Base-by-base conservation (phyloP, 2,888 invertebrate species). In the Campoletis raptor region DNA sequence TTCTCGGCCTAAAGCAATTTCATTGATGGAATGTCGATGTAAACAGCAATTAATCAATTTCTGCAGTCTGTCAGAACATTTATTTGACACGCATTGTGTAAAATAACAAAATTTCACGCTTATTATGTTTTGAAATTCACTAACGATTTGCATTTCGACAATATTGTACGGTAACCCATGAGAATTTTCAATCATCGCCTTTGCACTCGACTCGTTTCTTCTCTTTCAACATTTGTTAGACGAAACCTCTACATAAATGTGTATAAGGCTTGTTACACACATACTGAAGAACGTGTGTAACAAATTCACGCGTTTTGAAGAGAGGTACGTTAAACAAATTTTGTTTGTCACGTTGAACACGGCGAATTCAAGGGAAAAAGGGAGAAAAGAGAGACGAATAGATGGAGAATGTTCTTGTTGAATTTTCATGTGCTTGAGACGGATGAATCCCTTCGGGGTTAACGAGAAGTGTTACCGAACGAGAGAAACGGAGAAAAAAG, bases 281-380 rank as follows among this genome's bases (percentile, higher is more conserved):
- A 57, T 57, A 24, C 4, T 12, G 0, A 24, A 8, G 10, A 12
- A 57, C 36, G 2, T 67, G 21, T 10, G n/a, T 66, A 42, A 74
- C 10, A 36, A n/a, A 21, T 42, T 74, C 45, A 18, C 42, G 24
- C 36, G 57, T 24, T 61, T 74, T 64, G 18, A 69, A 21, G 54
- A 74, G 57, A 74, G 15, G 45, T 64, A 66, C 73, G 66, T 73
- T 74, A 70, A 77, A 72, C 77, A 80, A 79, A 82, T 81, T 85
- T 85, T 66, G 78, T 82, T 85, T 67, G 82, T 82, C 81, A 69
- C 48, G 78, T 48, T 67, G 78, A 85, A 78, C 67, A 42, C 73
- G 61, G 73, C 48, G 78, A 78, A 78, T 85, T 67, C 72, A 67
- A 74, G 36, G 79, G 40, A 67, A 48, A 78, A 57, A 66, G 40